These are phyloP conservation scores for Ectropis grisescens DNA, from an alignment of 1,140 invertebrate species.

Conservation along the genomic window DNA sequence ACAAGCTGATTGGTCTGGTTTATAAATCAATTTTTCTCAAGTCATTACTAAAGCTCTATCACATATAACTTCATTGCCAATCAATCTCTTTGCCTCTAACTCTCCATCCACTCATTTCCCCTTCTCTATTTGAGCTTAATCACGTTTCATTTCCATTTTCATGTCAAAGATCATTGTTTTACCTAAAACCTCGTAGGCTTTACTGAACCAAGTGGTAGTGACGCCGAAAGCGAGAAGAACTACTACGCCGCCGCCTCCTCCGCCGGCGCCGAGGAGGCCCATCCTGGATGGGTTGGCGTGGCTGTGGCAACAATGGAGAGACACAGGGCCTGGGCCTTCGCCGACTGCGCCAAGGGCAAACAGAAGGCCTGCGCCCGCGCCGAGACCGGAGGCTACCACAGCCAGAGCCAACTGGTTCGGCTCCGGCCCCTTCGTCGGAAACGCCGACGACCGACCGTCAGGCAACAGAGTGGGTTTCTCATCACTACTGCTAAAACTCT, in stretches of 20 bases:
- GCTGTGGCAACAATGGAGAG: conserved; percentile 69
- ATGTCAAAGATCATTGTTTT: no score
- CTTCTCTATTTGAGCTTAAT: no score
- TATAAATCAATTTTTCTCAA: no score
- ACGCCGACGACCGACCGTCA: conserved; percentile 46
- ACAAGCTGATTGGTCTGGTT: no score
- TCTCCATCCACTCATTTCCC: no score
- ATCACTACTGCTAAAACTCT: conserved; percentile 54
- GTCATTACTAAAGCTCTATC: no score
- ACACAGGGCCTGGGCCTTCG: conserved; percentile 42
- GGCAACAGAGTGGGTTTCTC: conserved; percentile 60
- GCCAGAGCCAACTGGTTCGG: conserved; percentile 62
- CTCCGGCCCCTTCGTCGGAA: conserved; percentile 64
- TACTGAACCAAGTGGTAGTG: conserved; percentile 70
- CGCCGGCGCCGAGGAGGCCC: conserved; percentile 51
- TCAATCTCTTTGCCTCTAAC: no score
- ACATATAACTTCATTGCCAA: no score
- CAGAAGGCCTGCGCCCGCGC: conserved; percentile 24
- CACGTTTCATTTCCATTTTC: no score
- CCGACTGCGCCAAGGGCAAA: conserved; percentile 23
- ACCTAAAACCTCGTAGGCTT: conserved; percentile 62
- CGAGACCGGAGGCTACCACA: conserved; percentile 26
- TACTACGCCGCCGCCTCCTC: conserved; percentile 42
- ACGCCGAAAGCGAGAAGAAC: conserved; percentile 58
- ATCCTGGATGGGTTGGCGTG: conserved; percentile 64